A percentile compares a stretch with the other conserved stretches of the same genome.
Evolutionary conservation across 2,797 vertebrate species (phyloP).

Genomic region (Xerus rutilus): DNA sequence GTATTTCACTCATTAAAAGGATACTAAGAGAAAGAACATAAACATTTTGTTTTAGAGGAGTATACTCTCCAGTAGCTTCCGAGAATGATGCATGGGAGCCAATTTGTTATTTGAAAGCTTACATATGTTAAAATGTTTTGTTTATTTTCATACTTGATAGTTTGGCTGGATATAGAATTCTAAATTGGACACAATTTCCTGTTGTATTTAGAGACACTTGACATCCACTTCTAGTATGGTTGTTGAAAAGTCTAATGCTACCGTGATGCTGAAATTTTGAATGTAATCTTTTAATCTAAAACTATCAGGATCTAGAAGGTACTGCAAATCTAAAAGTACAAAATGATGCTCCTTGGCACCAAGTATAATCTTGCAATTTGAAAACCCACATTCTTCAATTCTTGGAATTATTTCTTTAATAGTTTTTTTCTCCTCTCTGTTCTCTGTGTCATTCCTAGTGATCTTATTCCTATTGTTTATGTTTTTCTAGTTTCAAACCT

Average conservation of each 20-base stretch:
- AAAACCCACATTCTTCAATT: background rate
- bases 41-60: background rate
- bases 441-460: background rate
- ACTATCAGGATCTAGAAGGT: background rate
- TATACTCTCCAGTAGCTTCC: background rate
- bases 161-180: background rate
- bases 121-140: background rate
- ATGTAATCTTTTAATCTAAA: background rate
- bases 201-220: background rate
- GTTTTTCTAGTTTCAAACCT: background rate
- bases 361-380: slow-evolving; percentile 41
- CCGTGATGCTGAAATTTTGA: background rate
- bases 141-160: background rate
- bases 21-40: background rate
- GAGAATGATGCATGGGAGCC: background rate
- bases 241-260: background rate
- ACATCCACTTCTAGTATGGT: background rate
- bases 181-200: background rate
- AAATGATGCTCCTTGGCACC: background rate
- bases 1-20: background rate
- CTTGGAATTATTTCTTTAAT: background rate
- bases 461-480: background rate
- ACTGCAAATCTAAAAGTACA: background rate
- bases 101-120: background rate
- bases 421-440: background rate